Percentiles rank a stretch among this genome's conserved stretches.
phyloP scores from a whole-genome alignment of 1,140 invertebrate genomes.

The Pseudomyrmex flavicornis region DNA sequence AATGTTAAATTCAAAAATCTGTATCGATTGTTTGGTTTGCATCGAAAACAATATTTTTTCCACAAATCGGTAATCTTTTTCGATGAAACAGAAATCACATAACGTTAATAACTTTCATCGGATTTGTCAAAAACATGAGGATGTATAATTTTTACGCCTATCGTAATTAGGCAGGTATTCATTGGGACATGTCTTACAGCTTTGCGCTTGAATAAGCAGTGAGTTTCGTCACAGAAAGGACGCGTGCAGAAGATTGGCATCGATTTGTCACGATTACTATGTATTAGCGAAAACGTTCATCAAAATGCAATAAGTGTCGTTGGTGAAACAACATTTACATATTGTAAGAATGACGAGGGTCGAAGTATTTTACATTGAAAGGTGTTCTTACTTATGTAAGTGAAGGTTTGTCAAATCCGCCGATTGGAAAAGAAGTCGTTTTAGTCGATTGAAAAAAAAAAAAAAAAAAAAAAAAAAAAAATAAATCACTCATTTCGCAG shows the following conservation, averaged over 20 bases:
- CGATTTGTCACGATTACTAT: slow-evolving; percentile 43
- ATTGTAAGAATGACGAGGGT: slow-evolving; percentile 30
- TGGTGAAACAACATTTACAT: slow-evolving; percentile 49
- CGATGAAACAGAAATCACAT: not conserved
- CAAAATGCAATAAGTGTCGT: slow-evolving; percentile 47
- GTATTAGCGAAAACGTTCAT: slow-evolving; percentile 56
- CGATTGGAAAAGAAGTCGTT: slow-evolving; percentile 54
- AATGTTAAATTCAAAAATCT: too few species aligned
- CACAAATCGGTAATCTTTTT: too few species aligned
- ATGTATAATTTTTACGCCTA: not conserved
- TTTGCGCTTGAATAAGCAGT: slow-evolving; percentile 35
- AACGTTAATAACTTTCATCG: not conserved
- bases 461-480: slow-evolving; percentile 26
- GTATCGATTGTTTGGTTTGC: too few species aligned
- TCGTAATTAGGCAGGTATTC: slow-evolving; percentile 17
- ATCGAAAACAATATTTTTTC: too few species aligned
- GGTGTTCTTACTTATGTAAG: slow-evolving; percentile 44
- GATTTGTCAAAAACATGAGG: not conserved
- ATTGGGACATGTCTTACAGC: slow-evolving; percentile 29
- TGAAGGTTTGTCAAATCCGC: slow-evolving; percentile 28
- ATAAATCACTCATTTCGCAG: slow-evolving; percentile 18
- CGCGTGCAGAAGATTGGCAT: slow-evolving; percentile 51
- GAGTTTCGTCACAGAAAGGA: slow-evolving; percentile 30
- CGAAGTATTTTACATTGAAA: slow-evolving; percentile 49
- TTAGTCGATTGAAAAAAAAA: slow-evolving; percentile 10